These are phyloP conservation scores for Pampusana beccarii DNA, from an alignment of 2,113 vertebrate species.

Conservation along the genomic window DNA sequence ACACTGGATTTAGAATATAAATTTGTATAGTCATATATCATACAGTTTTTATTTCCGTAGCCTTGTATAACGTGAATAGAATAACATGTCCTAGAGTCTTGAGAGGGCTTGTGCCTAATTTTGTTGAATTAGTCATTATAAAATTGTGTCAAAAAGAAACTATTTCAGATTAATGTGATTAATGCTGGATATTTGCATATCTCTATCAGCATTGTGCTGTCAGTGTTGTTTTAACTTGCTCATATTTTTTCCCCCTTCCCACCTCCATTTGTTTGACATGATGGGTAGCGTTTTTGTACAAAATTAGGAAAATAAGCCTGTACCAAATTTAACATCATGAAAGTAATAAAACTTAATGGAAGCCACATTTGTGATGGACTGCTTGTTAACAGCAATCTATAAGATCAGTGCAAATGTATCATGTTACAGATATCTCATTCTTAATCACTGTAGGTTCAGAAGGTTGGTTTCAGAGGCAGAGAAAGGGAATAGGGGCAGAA, in stretches of 20 bases:
- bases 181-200: background rate
- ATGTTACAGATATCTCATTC: background rate
- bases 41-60: background rate
- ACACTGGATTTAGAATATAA: background rate
- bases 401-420: background rate
- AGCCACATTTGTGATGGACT: conserved; percentile 18
- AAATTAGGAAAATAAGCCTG: conserved; percentile 11
- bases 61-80: background rate
- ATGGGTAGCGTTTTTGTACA: background rate
- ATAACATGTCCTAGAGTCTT: rapidly evolving
- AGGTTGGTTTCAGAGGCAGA: background rate
- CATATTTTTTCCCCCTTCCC: background rate
- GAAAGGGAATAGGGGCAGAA: background rate
- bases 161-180: background rate
- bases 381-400: background rate
- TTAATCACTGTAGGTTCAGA: background rate
- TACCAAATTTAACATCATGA: conserved; percentile 24
- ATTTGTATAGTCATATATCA: background rate
- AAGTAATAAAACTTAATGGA: conserved; percentile 22
- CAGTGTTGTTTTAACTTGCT: background rate
- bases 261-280: background rate
- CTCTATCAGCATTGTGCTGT: background rate
- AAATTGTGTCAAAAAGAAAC: background rate
- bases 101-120: background rate
- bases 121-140: background rate